A percentile compares a stretch with the other conserved stretches of the same genome.
Evolutionary conservation across 1,140 invertebrate species (phyloP).

Genomic region (Bombus pyrosoma): DNA sequence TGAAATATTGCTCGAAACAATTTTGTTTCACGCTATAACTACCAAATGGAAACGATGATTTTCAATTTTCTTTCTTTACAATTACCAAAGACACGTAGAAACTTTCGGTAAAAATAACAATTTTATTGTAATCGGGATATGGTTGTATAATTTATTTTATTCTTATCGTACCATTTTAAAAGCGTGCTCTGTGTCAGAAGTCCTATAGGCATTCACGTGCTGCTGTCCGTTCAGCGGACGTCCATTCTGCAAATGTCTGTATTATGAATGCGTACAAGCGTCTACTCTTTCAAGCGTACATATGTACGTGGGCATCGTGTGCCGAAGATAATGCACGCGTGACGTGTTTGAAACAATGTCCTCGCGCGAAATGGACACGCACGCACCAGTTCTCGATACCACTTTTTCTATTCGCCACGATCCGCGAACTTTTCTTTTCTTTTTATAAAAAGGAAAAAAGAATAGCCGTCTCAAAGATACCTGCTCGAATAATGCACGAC

Average conservation of each 20-base stretch:
- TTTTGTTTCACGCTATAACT: no score
- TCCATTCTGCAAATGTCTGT: conserved; percentile 35
- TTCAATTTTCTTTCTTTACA: no score
- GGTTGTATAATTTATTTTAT: background rate
- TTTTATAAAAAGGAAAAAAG: background rate
- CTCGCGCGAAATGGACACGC: background rate
- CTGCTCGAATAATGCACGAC: background rate
- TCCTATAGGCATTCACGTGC: conserved; percentile 15
- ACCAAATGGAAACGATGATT: no score
- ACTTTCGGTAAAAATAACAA: no score
- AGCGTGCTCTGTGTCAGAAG: conserved; percentile 1
- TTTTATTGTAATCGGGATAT: no score
- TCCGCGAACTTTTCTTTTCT: background rate
- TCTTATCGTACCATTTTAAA: conserved; percentile 7
- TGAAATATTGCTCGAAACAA: no score
- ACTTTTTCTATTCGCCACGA: background rate
- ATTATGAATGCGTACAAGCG: conserved; percentile 7
- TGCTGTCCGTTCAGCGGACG: background rate
- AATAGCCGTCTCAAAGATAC: no score
- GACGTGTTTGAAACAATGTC: conserved; percentile 29
- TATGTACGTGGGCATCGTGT: background rate
- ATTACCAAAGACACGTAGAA: no score
- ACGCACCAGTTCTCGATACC: background rate
- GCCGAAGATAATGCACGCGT: conserved; percentile 13
- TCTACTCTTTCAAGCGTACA: background rate